Percentiles rank a stretch among this genome's conserved stretches.
phyloP scores from a whole-genome alignment of 2,888 invertebrate genomes.

The Liodrosophila aerea region DNA sequence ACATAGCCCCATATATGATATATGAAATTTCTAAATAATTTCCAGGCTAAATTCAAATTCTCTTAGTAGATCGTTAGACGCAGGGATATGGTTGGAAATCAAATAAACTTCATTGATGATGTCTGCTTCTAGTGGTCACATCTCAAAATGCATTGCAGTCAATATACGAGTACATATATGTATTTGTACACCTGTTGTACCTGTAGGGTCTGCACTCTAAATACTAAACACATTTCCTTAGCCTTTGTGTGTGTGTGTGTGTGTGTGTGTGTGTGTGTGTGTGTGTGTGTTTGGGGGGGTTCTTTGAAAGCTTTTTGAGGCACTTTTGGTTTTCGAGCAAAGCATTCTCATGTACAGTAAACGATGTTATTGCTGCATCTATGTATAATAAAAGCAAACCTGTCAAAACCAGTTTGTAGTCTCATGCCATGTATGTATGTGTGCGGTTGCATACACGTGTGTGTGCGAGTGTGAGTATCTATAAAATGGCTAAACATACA shows the following conservation, averaged over 20 bases:
- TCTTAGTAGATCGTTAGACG: conserved; percentile 55
- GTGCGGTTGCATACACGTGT: no score
- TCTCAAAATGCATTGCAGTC: conserved; percentile 48
- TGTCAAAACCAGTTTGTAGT: conserved; percentile 26
- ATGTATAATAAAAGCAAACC: conserved; percentile 2
- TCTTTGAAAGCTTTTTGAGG: conserved; percentile 59
- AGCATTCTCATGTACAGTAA: conserved; percentile 20
- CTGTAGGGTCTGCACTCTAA: conserved; percentile 9
- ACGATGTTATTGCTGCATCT: no score
- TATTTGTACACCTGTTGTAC: conserved; percentile 46
- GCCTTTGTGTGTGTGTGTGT: conserved; percentile 5
- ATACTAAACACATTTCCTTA: background rate
- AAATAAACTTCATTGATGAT: conserved; percentile 30
- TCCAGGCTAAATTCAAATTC: no score
- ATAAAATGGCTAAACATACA: conserved; percentile 23
- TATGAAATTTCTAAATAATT: conserved; percentile 10
- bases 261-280: conserved; percentile 1
- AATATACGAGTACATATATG: conserved; percentile 30
- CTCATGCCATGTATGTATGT: no score
- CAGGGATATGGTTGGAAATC: conserved; percentile 54
- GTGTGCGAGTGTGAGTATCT: conserved; percentile 7
- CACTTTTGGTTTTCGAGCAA: conserved; percentile 66
- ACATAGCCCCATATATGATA: conserved; percentile 5
- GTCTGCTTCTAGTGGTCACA: conserved; percentile 22
- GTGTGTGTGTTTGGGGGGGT: background rate